Conservation (phyloP, 2,888 invertebrate species). For the Acholoe squamosa region DNA sequence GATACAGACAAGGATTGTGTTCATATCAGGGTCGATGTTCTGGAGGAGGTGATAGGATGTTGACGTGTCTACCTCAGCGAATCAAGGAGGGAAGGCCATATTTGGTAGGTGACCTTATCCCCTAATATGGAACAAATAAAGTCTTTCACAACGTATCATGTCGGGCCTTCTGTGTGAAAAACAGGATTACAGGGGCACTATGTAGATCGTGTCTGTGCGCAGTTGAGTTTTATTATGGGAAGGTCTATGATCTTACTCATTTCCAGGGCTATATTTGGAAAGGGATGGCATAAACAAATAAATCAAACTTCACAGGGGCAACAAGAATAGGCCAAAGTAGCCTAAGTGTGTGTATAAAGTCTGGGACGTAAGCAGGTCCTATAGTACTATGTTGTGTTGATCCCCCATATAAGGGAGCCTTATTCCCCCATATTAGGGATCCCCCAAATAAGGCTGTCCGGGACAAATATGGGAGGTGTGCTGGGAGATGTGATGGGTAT, state of each 20-base stretch:
- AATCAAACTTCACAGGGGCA: no score
- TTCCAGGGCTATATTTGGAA: no score
- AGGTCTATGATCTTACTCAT: no score
- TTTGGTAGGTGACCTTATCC: not conserved
- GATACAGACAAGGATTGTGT: not conserved
- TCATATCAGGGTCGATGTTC: not conserved
- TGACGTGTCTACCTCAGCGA: not conserved
- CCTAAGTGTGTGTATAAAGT: no score
- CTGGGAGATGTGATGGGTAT: not conserved
- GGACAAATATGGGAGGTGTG: constrained; percentile 1
- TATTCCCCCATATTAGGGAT: not conserved
- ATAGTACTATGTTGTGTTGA: not conserved
- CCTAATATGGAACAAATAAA: constrained; percentile 14
- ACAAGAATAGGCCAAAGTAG: no score
- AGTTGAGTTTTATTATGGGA: no score
- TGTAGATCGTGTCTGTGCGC: no score
- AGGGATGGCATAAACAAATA: no score
- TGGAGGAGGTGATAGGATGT: constrained; percentile 33
- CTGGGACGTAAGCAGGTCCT: no score
- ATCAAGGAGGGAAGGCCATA: constrained; percentile 21
- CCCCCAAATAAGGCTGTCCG: not conserved
- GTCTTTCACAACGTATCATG: not conserved
- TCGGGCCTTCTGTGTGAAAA: no score
- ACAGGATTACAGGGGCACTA: no score
- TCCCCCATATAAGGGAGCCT: not conserved